Base-by-base conservation (phyloP, 1,140 invertebrate genomes). In the Myzus persicae region DNA sequence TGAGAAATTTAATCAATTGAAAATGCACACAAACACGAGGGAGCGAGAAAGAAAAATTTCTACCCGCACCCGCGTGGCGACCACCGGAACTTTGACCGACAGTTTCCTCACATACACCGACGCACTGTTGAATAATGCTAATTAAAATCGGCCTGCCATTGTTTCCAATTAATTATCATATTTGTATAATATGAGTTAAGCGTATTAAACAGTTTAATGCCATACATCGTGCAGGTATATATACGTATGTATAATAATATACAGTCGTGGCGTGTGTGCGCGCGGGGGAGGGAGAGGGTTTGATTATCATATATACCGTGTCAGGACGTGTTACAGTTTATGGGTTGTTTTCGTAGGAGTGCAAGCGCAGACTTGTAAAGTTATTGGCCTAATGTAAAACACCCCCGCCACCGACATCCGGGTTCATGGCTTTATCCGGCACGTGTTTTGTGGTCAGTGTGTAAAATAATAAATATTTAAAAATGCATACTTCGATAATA, bases 141-240 rank as follows among this genome's bases (percentile, higher is more conserved):
- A 93, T 93, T 93, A 85, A 93, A 51, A 82, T 84, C 76, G 91
- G 67, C 11, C 91, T 36, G 76, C 91, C 76, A 93, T 93, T 93
- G 91, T 93, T 93, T 54, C 81, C 91, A 26, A 93, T 93, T 93
- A 93, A 93, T 93, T 93, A 93, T 84, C 91, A 93, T 93, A 93
- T 48, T 92, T 82, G 91, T 91, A 91, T 67, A 42, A 44, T 76
- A 44, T 44, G 59, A 76, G 54, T 82, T 91, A 76, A 92, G 42
- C 91, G 67, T 81, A 82, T 92, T 81, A 46, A 92, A 48, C 76
- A 92, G 44, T 82, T 91, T 92, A 59, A 51, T 38, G 40, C 44
- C 18, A 91, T 76, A 91, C 24, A 90, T 44, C 38, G 38, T 59
- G 40, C 36, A 40, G 36, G 44, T 54, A 31, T 67, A 85, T n/a